A percentile compares a stretch with the other conserved stretches of the same genome.
Conservation (phyloP, 2,113 vertebrate species). For the Nerophis lumbriciformis region DNA sequence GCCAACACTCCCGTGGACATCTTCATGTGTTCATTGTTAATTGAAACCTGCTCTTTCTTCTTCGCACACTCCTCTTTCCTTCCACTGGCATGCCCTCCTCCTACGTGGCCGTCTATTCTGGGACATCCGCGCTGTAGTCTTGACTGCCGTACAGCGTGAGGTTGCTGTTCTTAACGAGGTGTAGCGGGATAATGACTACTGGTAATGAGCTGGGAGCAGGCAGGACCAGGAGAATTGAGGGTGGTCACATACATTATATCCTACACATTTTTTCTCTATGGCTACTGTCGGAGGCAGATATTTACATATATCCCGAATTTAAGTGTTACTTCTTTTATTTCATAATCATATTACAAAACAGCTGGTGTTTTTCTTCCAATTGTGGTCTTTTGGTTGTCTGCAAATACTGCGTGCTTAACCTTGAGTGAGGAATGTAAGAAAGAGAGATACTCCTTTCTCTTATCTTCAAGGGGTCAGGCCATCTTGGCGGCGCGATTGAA, state of each 20-base stretch:
- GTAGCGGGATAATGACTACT: constrained; percentile 71
- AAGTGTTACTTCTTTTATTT: too few species aligned
- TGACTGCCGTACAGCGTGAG: constrained; percentile 64
- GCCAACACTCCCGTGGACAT: constrained; percentile 24
- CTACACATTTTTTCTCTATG: too few species aligned
- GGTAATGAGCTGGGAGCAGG: constrained; percentile 68
- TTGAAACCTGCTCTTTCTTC: constrained; percentile 8
- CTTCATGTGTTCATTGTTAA: constrained; percentile 1
- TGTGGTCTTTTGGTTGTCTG: too few species aligned
- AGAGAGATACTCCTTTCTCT: too few species aligned
- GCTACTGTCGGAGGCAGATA: too few species aligned
- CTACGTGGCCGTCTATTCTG: constrained; percentile 41
- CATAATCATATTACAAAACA: too few species aligned
- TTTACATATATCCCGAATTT: too few species aligned
- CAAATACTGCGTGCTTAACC: too few species aligned
- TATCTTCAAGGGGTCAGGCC: too few species aligned
- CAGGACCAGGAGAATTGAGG: constrained; percentile 26
- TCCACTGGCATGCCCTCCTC: constrained; percentile 19
- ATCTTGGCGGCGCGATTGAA: too few species aligned
- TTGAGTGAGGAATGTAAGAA: too few species aligned
- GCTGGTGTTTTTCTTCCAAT: too few species aligned
- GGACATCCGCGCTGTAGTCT: constrained; percentile 47
- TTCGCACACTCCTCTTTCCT: constrained; percentile 1
- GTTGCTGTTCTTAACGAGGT: constrained; percentile 78
- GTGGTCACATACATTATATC: not conserved